phyloP scores from a whole-genome alignment of 2,797 vertebrate genomes.

The Coluber constrictor region DNA sequence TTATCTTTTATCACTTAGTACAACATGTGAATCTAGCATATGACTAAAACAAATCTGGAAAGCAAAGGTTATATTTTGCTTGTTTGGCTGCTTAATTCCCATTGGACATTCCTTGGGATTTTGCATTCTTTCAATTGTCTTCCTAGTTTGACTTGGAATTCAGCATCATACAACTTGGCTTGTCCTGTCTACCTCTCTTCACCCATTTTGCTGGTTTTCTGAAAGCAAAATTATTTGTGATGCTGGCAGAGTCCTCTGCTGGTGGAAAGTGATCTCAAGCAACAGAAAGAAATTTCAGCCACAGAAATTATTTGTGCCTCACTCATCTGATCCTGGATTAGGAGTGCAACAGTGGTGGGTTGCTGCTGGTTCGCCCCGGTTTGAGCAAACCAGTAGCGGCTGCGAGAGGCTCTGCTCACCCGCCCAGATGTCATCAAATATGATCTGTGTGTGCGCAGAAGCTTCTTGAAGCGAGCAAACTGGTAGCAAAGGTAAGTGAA shows the following conservation, averaged over 20 bases:
- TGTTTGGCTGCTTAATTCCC: neutral
- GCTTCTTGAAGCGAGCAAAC: too few species aligned
- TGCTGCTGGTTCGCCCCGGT: too few species aligned
- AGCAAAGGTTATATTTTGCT: neutral
- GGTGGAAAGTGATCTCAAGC: neutral
- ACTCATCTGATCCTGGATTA: neutral
- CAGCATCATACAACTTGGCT: neutral
- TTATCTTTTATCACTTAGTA: neutral
- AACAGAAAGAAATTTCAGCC: neutral
- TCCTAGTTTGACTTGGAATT: neutral
- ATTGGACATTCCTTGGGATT: neutral
- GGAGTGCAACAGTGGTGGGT: neutral
- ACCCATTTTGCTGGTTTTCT: neutral
- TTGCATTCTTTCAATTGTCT: neutral
- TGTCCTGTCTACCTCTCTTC: neutral
- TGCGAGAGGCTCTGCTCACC: accelerated
- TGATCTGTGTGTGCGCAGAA: too few species aligned
- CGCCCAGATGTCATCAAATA: too few species aligned
- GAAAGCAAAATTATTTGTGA: neutral
- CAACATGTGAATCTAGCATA: neutral
- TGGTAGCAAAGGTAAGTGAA: too few species aligned
- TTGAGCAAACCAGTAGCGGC: too few species aligned
- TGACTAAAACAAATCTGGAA: neutral
- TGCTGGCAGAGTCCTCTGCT: neutral
- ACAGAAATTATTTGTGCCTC: neutral